Evolutionary conservation across 2,113 vertebrate genomes (phyloP).

Genomic region (Gymnobelideus leadbeateri): DNA sequence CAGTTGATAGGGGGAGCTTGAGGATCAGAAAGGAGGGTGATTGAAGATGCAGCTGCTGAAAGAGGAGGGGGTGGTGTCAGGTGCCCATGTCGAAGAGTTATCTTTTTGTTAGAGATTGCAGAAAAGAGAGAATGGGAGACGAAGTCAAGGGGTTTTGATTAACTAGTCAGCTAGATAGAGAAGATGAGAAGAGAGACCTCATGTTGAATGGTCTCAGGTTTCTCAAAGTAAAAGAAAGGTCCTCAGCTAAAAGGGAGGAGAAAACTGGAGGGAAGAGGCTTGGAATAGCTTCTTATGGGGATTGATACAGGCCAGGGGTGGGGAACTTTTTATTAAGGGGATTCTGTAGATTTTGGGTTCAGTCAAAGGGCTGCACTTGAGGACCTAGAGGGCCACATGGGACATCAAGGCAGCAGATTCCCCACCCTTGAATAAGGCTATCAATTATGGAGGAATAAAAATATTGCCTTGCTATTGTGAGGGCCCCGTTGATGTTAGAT

Average conservation of each 20-base stretch:
- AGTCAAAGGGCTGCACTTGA: too few relatives aligned
- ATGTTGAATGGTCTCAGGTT: background rate
- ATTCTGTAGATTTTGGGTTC: too few relatives aligned
- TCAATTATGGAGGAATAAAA: background rate
- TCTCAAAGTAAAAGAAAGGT: background rate
- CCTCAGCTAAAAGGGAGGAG: background rate
- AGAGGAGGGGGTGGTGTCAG: background rate
- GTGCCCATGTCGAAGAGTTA: background rate
- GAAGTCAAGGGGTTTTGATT: background rate
- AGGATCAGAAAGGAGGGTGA: background rate
- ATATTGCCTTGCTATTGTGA: background rate
- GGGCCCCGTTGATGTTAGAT: background rate
- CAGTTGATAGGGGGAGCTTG: background rate
- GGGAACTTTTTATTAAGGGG: too few relatives aligned
- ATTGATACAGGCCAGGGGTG: background rate
- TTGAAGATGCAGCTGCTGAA: background rate
- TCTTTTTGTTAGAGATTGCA: background rate
- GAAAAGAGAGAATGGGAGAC: background rate
- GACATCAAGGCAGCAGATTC: too few relatives aligned
- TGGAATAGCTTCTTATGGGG: background rate
- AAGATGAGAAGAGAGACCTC: background rate
- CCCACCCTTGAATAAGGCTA: background rate
- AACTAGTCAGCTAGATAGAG: background rate
- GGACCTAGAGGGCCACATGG: too few relatives aligned
- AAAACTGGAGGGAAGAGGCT: background rate